Evolutionary conservation across 2,113 vertebrate species (phyloP).

Genomic region (Mastomys coucha): DNA sequence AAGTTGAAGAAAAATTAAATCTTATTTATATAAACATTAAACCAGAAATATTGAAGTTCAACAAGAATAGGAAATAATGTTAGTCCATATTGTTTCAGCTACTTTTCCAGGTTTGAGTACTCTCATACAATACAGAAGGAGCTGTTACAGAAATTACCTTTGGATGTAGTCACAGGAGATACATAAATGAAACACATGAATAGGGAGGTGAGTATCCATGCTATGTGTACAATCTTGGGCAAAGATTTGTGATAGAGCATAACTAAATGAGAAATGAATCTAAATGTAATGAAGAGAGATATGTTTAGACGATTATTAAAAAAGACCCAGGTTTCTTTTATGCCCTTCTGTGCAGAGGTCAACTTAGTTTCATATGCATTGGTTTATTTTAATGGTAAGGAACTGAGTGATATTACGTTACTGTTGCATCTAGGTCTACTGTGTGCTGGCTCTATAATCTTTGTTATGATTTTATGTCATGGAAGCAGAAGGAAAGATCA

Average conservation of each 20-base stretch:
- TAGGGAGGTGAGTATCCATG: not conserved
- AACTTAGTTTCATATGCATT: not conserved
- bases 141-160: not conserved
- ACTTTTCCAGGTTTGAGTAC: not conserved
- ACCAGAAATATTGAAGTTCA: not conserved
- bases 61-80: not conserved
- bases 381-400: slow-evolving; percentile 4
- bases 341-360: not conserved
- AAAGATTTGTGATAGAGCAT: not conserved
- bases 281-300: not conserved
- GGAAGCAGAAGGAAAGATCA: not conserved
- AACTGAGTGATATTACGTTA: not conserved
- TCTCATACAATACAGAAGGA: not conserved
- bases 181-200: not conserved
- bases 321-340: not conserved
- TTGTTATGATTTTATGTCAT: not conserved
- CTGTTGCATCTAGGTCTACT: not conserved
- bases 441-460: not conserved
- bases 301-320: not conserved
- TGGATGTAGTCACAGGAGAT: not conserved
- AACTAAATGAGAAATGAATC: not conserved
- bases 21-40: not conserved
- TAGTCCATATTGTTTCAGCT: not conserved
- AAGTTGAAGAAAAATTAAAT: not conserved
- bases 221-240: not conserved